phyloP scores from a whole-genome alignment of 1,140 invertebrate species.

The Colletes latitarsis region DNA sequence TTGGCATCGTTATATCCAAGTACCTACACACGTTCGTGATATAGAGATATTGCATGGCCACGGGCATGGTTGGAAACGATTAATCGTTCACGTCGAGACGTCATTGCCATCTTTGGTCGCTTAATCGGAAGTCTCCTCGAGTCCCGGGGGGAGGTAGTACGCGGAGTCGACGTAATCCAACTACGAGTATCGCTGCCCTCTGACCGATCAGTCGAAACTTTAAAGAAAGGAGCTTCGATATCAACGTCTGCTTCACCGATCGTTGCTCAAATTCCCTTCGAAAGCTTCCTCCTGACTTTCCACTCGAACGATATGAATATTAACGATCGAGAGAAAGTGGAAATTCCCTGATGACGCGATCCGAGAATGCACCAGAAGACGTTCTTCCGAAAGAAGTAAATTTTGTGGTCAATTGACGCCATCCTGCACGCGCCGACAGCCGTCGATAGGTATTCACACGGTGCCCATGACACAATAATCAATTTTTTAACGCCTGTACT shows the following conservation, averaged over 20 bases:
- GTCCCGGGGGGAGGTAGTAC: conserved; percentile 53
- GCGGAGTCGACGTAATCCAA: conserved; percentile 57
- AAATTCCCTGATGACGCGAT: no score
- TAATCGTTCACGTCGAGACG: conserved; percentile 72
- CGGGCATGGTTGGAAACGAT: conserved; percentile 66
- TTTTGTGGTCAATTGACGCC: conserved; percentile 13
- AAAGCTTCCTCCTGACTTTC: neutral
- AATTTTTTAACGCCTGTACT: conserved; percentile 60
- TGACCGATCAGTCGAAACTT: conserved; percentile 47
- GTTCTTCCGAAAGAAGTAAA: neutral
- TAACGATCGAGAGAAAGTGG: neutral
- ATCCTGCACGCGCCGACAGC: conserved; percentile 16
- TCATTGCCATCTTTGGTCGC: conserved; percentile 71
- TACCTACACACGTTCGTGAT: conserved; percentile 43
- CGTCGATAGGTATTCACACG: conserved; percentile 46
- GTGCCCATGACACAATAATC: conserved; percentile 67
- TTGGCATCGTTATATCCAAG: conserved; percentile 62
- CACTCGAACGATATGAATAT: neutral
- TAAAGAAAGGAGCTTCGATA: conserved; percentile 39
- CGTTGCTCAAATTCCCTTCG: neutral
- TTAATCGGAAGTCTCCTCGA: conserved; percentile 65
- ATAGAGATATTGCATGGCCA: conserved; percentile 33
- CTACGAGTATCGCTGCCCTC: conserved; percentile 43
- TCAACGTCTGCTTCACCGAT: conserved; percentile 11
- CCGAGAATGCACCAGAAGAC: no score